A percentile compares a stretch with the other conserved stretches of the same genome.
These are phyloP conservation scores for Formica exsecta DNA, from an alignment of 1,140 invertebrate genomes.

Conservation along the genomic window DNA sequence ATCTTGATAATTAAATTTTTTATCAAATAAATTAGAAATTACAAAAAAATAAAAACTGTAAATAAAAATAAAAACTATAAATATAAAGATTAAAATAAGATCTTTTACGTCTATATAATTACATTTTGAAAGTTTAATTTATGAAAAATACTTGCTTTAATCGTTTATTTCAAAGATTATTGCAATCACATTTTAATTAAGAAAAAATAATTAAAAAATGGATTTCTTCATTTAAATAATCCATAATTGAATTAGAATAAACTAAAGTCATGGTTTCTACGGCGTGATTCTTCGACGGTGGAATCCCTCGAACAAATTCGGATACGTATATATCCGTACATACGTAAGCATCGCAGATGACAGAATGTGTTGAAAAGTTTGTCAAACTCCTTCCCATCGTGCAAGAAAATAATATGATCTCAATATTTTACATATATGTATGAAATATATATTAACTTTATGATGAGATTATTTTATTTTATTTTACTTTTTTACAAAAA, in stretches of 20 bases:
- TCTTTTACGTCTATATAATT: no score
- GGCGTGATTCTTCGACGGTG: slow-evolving; percentile 21
- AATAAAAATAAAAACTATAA: no score
- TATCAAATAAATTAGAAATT: no score
- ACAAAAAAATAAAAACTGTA: no score
- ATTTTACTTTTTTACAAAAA: background rate
- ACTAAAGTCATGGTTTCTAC: slow-evolving; percentile 7
- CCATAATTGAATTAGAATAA: background rate
- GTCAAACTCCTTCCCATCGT: slow-evolving; percentile 3
- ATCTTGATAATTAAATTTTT: no score
- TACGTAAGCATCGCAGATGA: slow-evolving; percentile 45
- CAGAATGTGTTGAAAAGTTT: slow-evolving; percentile 32
- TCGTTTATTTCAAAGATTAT: background rate
- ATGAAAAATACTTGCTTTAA: no score
- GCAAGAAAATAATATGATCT: slow-evolving; percentile 18
- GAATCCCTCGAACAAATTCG: slow-evolving; percentile 26
- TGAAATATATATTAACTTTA: slow-evolving; percentile 25
- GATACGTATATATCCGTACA: background rate
- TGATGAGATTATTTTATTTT: background rate
- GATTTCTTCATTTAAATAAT: background rate
- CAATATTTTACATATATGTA: background rate
- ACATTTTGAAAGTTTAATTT: no score
- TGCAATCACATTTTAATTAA: background rate
- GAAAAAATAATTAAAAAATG: background rate
- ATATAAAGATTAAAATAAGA: no score